Evolutionary conservation across 2,113 vertebrate species (phyloP).

Genomic region (Gila orcuttii): DNA sequence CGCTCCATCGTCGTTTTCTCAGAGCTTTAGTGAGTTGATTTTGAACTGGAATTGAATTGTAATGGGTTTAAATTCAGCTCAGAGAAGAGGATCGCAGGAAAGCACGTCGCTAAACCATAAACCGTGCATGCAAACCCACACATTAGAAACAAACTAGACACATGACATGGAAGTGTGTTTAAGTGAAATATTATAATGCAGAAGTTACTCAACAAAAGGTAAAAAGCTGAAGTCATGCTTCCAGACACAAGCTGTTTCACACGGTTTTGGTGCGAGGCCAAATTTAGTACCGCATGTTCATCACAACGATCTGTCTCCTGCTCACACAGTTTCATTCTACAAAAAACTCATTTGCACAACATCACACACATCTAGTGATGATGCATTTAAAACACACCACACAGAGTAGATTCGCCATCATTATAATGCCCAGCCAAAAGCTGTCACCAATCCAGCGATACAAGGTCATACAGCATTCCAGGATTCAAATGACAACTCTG

Average conservation of each 20-base stretch:
- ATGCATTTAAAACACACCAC: background rate
- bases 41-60: background rate
- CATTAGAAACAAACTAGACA: background rate
- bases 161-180: background rate
- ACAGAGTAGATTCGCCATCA: background rate
- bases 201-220: conserved; percentile 1
- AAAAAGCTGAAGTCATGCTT: background rate
- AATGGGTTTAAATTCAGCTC: background rate
- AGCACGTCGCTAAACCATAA: background rate
- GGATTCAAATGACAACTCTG: conserved; percentile 18
- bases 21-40: no score
- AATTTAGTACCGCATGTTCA: background rate
- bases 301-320: background rate
- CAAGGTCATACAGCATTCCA: background rate
- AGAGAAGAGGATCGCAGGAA: background rate
- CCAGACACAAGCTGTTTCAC: background rate
- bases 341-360: background rate
- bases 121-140: background rate
- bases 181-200: background rate
- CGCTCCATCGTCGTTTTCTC: no score
- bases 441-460: background rate
- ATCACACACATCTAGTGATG: background rate
- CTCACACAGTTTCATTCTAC: background rate
- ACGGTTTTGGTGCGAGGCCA: background rate
- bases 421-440: background rate